phyloP scores from a whole-genome alignment of 2,888 invertebrate species.

The Sinopyrophorus schimmeli region DNA sequence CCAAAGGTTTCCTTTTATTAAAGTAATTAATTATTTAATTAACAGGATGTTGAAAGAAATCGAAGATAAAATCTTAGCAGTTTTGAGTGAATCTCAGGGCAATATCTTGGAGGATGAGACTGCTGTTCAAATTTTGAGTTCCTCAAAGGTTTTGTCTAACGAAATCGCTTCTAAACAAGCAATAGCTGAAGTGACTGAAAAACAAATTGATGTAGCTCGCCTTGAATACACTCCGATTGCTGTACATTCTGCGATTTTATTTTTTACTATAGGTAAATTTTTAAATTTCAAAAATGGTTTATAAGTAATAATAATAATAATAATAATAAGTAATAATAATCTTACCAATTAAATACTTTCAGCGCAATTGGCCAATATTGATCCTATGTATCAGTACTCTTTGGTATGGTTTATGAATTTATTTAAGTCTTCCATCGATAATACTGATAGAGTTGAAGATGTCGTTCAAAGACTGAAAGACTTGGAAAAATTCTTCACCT shows the following conservation, averaged over 20 bases:
- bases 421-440: conserved; percentile 83
- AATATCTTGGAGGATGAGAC: conserved; percentile 91
- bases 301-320: too few species aligned
- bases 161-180: conserved; percentile 91
- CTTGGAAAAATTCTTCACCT: conserved; percentile 81
- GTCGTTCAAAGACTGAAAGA: conserved; percentile 73
- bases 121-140: conserved; percentile 84
- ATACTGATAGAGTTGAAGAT: conserved; percentile 82
- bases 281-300: too few species aligned
- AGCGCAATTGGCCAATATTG: conserved; percentile 87
- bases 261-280: conserved; percentile 79
- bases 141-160: conserved; percentile 86
- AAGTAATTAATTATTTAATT: too few species aligned
- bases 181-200: conserved; percentile 86
- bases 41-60: conserved; percentile 78
- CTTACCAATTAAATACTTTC: too few species aligned
- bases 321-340: conserved; percentile 3
- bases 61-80: conserved; percentile 86
- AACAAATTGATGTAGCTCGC: conserved; percentile 84
- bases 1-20: too few species aligned
- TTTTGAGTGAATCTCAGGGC: conserved; percentile 71
- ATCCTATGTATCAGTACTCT: conserved; percentile 98
- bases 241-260: conserved; percentile 84
- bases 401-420: conserved; percentile 91
- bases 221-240: conserved; percentile 90